Conservation (phyloP, 2,113 vertebrate species). For the Eupsittula cactorum region DNA sequence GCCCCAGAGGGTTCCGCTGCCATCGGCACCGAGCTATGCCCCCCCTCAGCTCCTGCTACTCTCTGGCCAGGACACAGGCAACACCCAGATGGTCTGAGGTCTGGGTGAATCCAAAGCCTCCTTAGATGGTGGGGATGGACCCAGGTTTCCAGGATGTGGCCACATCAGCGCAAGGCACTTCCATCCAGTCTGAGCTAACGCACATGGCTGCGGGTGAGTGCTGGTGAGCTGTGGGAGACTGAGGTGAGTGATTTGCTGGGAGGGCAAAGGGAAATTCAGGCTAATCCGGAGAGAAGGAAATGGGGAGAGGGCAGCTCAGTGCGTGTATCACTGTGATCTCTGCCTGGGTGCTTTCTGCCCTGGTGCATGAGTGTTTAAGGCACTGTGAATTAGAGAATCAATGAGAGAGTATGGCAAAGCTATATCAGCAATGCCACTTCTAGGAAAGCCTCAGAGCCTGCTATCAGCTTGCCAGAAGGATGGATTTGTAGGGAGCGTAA, state of each 20-base stretch:
- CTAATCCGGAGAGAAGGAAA: neutral
- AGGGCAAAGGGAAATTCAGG: neutral
- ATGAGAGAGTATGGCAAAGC: neutral
- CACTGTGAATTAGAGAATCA: neutral
- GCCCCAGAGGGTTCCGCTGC: neutral
- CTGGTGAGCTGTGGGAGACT: neutral
- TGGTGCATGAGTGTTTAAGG: neutral
- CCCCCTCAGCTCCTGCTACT: no score
- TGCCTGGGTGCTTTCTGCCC: neutral
- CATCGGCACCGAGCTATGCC: rapidly evolving
- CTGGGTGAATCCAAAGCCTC: neutral
- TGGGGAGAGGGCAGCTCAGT: neutral
- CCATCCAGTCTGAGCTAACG: neutral
- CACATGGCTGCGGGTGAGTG: rapidly evolving
- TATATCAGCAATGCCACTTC: neutral
- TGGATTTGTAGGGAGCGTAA: neutral
- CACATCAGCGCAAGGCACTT: rapidly evolving
- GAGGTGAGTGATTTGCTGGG: neutral
- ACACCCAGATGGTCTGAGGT: neutral
- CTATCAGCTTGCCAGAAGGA: neutral
- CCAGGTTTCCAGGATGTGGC: neutral
- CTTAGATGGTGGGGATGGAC: neutral
- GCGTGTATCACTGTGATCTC: neutral
- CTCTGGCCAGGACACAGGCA: neutral
- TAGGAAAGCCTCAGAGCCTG: neutral